Conservation (phyloP, 2,113 vertebrate genomes). For the Rutilus rutilus region DNA sequence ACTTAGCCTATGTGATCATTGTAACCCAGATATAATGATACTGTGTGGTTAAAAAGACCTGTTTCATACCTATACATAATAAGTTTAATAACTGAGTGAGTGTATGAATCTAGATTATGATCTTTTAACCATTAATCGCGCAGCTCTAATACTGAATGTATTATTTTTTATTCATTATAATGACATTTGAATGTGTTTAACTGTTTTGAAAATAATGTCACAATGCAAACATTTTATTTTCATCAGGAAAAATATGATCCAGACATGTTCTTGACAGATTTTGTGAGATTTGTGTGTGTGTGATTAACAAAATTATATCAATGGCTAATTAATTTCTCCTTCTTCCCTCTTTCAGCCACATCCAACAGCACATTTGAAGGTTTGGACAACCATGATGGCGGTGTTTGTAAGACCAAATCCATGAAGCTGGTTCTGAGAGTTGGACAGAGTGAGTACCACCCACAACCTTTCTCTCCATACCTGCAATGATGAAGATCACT, state of each 20-base stretch:
- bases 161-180: too few species aligned
- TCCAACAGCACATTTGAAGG: constrained; percentile 92
- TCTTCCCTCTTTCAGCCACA: constrained; percentile 79
- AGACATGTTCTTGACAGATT: not conserved
- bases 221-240: not conserved
- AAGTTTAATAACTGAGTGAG: too few species aligned
- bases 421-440: constrained; percentile 99
- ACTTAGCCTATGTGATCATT: too few species aligned
- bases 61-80: too few species aligned
- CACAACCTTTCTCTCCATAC: not conserved
- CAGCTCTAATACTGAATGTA: too few species aligned
- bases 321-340: not conserved
- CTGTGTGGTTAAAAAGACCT: too few species aligned
- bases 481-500: constrained; percentile 14
- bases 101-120: too few species aligned
- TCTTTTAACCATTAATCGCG: too few species aligned
- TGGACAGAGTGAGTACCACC: constrained; percentile 89
- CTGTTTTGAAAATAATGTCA: not conserved
- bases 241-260: not conserved
- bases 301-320: not conserved
- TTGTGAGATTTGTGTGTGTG: not conserved
- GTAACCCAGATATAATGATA: too few species aligned
- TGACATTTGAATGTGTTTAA: too few species aligned
- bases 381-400: constrained; percentile 93
- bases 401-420: constrained; percentile 92